phyloP scores from a whole-genome alignment of 2,113 vertebrate genomes.

The Eleginops maclovinus region DNA sequence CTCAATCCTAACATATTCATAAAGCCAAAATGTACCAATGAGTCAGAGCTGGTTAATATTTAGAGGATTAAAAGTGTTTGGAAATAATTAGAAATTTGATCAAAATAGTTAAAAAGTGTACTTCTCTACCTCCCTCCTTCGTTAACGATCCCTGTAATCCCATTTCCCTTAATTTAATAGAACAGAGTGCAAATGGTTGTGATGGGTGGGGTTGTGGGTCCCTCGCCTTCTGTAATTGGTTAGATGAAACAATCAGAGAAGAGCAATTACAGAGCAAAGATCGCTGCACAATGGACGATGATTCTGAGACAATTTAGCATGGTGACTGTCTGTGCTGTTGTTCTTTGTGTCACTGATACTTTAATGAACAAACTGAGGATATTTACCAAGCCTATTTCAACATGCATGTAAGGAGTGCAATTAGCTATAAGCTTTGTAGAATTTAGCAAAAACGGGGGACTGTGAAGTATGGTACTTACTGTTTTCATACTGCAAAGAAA shows the following conservation, averaged over 20 bases:
- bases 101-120: conserved; percentile 23
- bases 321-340: background rate
- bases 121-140: background rate
- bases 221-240: conserved; percentile 25
- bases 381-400: background rate
- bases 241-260: conserved; percentile 29
- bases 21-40: conserved; percentile 51
- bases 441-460: background rate
- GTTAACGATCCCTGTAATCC: conserved; percentile 6
- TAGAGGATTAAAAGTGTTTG: conserved; percentile 59
- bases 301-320: conserved; percentile 7
- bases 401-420: background rate
- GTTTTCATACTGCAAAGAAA: conserved; percentile 11
- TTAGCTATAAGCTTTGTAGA: background rate
- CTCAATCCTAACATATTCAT: conserved; percentile 61
- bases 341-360: conserved; percentile 11
- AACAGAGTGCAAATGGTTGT: conserved; percentile 13
- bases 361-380: conserved; percentile 11
- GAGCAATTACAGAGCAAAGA: conserved; percentile 30
- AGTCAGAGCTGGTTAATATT: conserved; percentile 41
- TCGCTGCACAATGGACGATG: conserved; percentile 1
- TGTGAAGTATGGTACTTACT: background rate
- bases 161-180: background rate
- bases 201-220: conserved; percentile 6
- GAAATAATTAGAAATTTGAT: conserved; percentile 53